A percentile compares a stretch with the other conserved stretches of the same genome.
phyloP scores from a whole-genome alignment of 2,113 vertebrate genomes.

The Dipodomys spectabilis region DNA sequence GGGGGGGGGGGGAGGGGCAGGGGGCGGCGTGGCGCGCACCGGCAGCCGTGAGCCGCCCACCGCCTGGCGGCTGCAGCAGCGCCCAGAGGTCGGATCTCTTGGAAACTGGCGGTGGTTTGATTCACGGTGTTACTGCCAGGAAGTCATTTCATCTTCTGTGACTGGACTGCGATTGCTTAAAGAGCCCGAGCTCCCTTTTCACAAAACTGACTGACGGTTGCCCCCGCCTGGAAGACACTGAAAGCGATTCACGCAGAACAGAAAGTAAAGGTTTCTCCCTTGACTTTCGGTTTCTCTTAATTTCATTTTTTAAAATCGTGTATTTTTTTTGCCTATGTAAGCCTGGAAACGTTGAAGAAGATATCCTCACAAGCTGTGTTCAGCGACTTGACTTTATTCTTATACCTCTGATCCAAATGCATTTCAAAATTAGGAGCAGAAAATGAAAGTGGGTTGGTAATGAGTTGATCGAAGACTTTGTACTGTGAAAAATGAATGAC shows the following conservation, averaged over 20 bases:
- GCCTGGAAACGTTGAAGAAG: conserved; percentile 44
- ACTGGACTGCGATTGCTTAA: conserved; percentile 71
- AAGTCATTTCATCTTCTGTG: conserved; percentile 63
- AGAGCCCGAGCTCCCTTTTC: conserved; percentile 41
- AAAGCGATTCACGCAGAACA: conserved; percentile 68
- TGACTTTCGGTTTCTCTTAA: conserved; percentile 37
- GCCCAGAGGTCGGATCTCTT: not conserved
- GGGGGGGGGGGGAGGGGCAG: accelerated
- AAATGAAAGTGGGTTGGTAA: conserved; percentile 62
- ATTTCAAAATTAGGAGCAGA: conserved; percentile 52
- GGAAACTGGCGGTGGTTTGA: conserved; percentile 2
- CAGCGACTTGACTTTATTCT: conserved; percentile 13
- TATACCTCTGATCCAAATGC: conserved; percentile 32
- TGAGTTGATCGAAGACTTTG: conserved; percentile 69
- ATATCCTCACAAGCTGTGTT: conserved; percentile 53
- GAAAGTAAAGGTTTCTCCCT: not conserved
- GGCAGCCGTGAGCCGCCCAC: accelerated
- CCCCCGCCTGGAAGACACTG: conserved; percentile 86
- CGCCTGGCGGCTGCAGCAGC: not conserved
- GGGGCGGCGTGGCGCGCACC: not conserved
- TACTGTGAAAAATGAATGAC: conserved; percentile 66
- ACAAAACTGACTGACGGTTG: conserved; percentile 85
- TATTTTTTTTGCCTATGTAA: conserved; percentile 55
- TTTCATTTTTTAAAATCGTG: conserved; percentile 8
- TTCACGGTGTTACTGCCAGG: conserved; percentile 6